Evolutionary conservation across 2,113 vertebrate genomes (phyloP), one percentile per base, ranked within the genome.

Genomic region (Ondatra zibethicus): DNA sequence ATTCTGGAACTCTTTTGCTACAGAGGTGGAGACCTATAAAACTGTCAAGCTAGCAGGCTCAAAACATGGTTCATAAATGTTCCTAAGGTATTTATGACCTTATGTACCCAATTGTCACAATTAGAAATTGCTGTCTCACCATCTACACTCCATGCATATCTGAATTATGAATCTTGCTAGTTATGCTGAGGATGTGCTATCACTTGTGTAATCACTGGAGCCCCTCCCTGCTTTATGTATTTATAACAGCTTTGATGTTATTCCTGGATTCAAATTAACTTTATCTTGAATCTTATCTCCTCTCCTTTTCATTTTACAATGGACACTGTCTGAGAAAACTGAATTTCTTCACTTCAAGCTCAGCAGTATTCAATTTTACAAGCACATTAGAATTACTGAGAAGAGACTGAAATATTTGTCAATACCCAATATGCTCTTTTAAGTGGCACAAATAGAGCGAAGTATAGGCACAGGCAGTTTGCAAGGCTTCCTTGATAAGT

Each of bases 251-350:
- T 27, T 39, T 87, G 58, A 88, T 92, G 81, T 94, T 63, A 88
- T 80, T 82, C 31, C 72, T 72, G 77, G 50, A 58, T 85, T 94
- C 8, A 61, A 90, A 42, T 81, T 89, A 85, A 96, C 45, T 87
- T 88, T 55, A n/a, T 42, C 61, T 63, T 55, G 4, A 63, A 77
- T n/a, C 4, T 87, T 82, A 63, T 92, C 33, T 68, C 36, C 10
- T 76, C 70, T 88, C 13, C 27, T 92, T 17, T 91, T 73, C 33
- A 42, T 76, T 88, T 94, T 87, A 92, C 16, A 63, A 73, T 50
- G 8, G 21, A 82, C 23, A 77, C 31, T 66, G 50, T 90, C 45
- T 92, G 81, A 85, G 55, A 91, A 45, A 36, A 19, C 31, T 72
- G 16, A 11, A n/a, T 80, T 92, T 63, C 42, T 81, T 45, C 72